Conservation (phyloP, 2,113 vertebrate genomes). For the Bufo bufo region DNA sequence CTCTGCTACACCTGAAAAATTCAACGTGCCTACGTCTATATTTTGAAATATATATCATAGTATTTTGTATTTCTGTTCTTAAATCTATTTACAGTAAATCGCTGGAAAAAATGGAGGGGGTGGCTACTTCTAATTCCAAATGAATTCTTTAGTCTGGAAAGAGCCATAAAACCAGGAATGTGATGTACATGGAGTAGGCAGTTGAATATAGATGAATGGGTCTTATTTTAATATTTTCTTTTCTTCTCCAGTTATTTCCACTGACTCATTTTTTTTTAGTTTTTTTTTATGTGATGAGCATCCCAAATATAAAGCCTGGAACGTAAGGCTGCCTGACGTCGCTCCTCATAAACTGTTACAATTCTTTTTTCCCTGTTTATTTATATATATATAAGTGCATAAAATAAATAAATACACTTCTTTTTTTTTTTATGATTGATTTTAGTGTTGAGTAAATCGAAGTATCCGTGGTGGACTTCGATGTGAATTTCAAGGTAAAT, state of each 20-base stretch:
- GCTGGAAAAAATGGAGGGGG: slow-evolving; percentile 16
- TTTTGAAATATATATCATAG: not conserved
- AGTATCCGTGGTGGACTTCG: too few relatives aligned
- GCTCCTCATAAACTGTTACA: too few relatives aligned
- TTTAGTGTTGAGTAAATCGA: too few relatives aligned
- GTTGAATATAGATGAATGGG: slow-evolving; percentile 59
- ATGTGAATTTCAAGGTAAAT: too few relatives aligned
- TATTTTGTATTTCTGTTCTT: slow-evolving; percentile 18
- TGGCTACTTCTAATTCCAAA: slow-evolving; percentile 10
- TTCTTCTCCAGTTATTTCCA: slow-evolving; percentile 60
- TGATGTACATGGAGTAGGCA: slow-evolving; percentile 58
- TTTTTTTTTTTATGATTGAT: too few relatives aligned
- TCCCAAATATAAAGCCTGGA: slow-evolving; percentile 66
- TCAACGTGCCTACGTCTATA: not conserved
- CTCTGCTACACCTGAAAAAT: not conserved
- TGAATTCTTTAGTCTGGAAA: slow-evolving; percentile 5
- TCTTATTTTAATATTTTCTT: slow-evolving; percentile 63
- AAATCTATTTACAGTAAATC: slow-evolving; percentile 19
- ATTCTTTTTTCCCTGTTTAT: too few relatives aligned
- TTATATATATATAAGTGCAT: too few relatives aligned
- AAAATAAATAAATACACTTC: too few relatives aligned
- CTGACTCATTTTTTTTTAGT: slow-evolving; percentile 47
- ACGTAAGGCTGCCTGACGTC: slow-evolving; percentile 54
- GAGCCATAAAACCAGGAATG: slow-evolving; percentile 59
- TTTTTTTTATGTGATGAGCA: slow-evolving; percentile 62